Conservation (phyloP, 2,113 vertebrate genomes). For the Eidolon helvum region DNA sequence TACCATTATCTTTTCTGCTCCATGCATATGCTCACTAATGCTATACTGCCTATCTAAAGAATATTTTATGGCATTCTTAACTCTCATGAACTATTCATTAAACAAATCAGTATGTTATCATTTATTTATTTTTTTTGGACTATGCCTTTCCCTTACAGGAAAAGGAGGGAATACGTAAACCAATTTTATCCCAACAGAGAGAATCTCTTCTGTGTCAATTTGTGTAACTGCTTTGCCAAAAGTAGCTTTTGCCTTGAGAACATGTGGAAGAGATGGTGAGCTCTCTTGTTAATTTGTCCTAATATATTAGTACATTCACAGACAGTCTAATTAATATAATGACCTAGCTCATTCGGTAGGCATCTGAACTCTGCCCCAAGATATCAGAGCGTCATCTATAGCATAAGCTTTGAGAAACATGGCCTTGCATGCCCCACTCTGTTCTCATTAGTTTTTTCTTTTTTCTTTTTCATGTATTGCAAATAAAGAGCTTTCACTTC, state of each 20-base stretch:
- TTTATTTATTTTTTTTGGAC: background rate
- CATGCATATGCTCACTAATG: background rate
- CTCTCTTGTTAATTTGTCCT: conserved; percentile 47
- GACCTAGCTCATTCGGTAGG: background rate
- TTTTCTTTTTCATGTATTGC: background rate
- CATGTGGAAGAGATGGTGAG: background rate
- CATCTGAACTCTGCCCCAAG: background rate
- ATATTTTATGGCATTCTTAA: background rate
- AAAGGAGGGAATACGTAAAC: background rate
- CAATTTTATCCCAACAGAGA: background rate
- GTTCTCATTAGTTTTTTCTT: background rate
- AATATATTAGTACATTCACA: background rate
- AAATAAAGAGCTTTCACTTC: background rate
- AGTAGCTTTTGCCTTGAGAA: background rate
- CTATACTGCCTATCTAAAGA: background rate
- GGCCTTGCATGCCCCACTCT: background rate
- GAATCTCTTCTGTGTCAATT: background rate
- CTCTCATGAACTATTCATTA: background rate
- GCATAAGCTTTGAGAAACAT: background rate
- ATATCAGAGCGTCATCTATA: background rate
- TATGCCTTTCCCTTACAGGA: background rate
- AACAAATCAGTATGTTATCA: background rate
- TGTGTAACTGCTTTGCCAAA: conserved; percentile 29
- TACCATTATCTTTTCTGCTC: background rate
- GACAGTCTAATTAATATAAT: conserved; percentile 48